Base-by-base conservation (phyloP, 53 echinoderm and acorn worm genomes). In the Zoroaster sp. region DNA sequence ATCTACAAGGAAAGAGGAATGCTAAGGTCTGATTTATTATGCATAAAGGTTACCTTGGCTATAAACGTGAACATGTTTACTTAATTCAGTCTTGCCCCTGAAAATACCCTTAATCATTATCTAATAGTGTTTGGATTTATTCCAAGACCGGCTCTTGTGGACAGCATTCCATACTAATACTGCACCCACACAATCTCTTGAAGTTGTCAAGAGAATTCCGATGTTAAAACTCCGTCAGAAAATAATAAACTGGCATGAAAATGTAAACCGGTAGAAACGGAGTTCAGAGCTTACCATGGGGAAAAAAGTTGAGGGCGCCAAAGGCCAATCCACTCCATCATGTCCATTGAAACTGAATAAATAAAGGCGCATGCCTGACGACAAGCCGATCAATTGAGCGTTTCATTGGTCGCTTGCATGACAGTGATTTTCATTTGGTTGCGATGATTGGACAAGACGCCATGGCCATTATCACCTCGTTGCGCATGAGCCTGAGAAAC, bases 251-350 rank as follows among this genome's bases (percentile, higher is more conserved):
- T 40, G 18, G 20, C 21, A 7, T 42, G 63, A 21, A 63, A 59
- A 79, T 79, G 38, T 79, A 55, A 79, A 63, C 40, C 40, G 79
- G 38, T 55, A 63, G 38, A 63, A 79, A 79, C 79, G 3, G 79
- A 79, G 6, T 79, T 38, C 53, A 33, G 35, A 59, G 40, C 39
- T 59, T 15, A 7, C 79, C 36, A 47, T 46, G 66, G 31, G 9
- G 35, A 38, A n/a, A 44, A 70, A 45, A 85, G 49, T 49, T 36
- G 51, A 79, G 83, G 70, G 85, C 71, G 70, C 35, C 33, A 85
- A 51, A 85, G 85, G 85, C 85, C 85, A 85, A 85, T 69, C 85
- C 69, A 71, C 85, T 85, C 70, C 71, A 85, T 85, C 85, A 85
- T 70, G 71, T 70, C 36, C 85, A 71, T 85, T 51, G 49, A 85